Base-by-base conservation (phyloP, 1,140 invertebrate genomes). In the Micrasema minimum region DNA sequence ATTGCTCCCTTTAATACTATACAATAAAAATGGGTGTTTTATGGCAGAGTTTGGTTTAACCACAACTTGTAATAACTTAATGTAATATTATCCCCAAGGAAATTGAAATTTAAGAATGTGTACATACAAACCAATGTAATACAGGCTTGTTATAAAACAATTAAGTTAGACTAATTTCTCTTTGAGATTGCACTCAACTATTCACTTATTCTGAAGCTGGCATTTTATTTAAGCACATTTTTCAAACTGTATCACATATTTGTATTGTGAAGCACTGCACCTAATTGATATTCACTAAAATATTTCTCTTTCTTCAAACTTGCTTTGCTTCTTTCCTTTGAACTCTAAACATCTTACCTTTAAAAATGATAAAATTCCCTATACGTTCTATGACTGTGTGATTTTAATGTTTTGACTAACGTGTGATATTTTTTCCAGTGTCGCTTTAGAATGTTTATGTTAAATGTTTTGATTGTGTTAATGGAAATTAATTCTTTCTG, bases 381-480 rank as follows among this genome's bases (percentile, higher is more conserved):
- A 48, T 20, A 48, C 11, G 11, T 18, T 10, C 14, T 48, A 22
- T 26, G n/a, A 53, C 23, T 53, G 16, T 53, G 50, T 53, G 41
- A 45, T 18, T 14, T 48, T 18, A 14, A 9, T 48, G 45, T 48
- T 48, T 20, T 38, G 35, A 41, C n/a, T 59, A 31, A 10, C 26
- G n/a, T 26, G 20, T 20, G 35, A 51, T 43, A 35, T 51, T 26
- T 12, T n/a, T 51, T 31, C 64, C 35, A 14, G 20, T 66, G 64
- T 66, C 35, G 64, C 64, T 66, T 66, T 51, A 66, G 64, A 66
- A 38, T 66, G 48, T 50, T 31, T 7, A 16, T 48, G 57, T 22
- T 37, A 4, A 31, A 20, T 48, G 57, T 22, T 37, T 37, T 10
- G 26, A n/a, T 10, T 61, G 31, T 61, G 23, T 43, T 20, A 31